Base-by-base conservation (phyloP, 1,140 invertebrate species). In the Probaryconus sp. region DNA sequence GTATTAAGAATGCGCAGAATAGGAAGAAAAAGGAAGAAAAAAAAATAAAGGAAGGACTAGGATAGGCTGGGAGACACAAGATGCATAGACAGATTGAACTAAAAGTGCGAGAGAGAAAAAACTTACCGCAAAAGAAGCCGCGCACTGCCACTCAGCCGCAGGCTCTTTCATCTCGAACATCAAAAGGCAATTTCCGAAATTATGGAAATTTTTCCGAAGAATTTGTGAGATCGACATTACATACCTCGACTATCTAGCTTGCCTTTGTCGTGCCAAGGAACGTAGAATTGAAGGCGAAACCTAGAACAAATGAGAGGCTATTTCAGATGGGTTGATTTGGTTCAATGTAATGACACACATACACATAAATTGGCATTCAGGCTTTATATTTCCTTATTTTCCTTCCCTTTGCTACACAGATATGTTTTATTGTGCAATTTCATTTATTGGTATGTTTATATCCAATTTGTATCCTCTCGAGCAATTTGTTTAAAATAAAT, bases 121-220 rank as follows among this genome's bases (percentile, higher is more conserved):
- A 45, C 21, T 11, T 63, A 11, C 37, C 24, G 47, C 51, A 45
- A 70, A 51, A 40, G 47, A 53, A 26, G 33, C 33, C 53, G 47
- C 71, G 56, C 35, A 61, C 55, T 70, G 37, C 70, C 65, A 58
- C 63, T 76, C 68, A 58, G 31, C 50, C 58, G 63, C 64, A 60
- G 56, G 73, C 68, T 74, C 83, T 87, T 86, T 87, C 83, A 87
- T 86, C 84, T 83, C 63, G 53, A 73, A 84, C 83, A 85, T 87
- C 83, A 84, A 86, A 87, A 85, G 81, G 74, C 82, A 87, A 86
- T 85, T 85, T 65, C 69, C 68, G 60, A 84, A 87, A 86, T 86
- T 87, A 87, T 86, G 85, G 81, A 82, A 76, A 86, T 85, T 84
- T 83, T 83, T 78, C 76, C 79, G 55, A 83, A 81, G 81, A 83